Evolutionary conservation across 2,113 vertebrate genomes (phyloP).

Genomic region (Gambusia affinis): DNA sequence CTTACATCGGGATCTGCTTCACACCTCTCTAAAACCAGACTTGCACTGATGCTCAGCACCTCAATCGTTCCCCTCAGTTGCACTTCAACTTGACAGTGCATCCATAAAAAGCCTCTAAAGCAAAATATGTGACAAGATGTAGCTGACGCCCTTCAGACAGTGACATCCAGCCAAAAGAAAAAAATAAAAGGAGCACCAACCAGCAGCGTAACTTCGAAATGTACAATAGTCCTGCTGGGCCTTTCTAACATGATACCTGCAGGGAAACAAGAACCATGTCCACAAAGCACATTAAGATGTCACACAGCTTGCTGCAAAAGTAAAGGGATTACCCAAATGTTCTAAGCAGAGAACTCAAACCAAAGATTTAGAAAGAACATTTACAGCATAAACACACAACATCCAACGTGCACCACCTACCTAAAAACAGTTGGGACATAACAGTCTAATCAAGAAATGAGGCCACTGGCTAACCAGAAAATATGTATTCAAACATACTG

Average conservation of each 20-base stretch:
- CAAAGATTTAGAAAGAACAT: not conserved
- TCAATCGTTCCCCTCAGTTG: not conserved
- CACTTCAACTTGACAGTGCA: not conserved
- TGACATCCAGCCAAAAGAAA: not conserved
- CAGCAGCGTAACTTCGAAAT: not conserved
- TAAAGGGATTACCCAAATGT: not conserved
- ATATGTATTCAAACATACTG: conserved; percentile 40
- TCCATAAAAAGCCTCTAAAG: not conserved
- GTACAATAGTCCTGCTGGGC: not conserved
- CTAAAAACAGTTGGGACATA: conserved; percentile 3
- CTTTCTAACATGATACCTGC: not conserved
- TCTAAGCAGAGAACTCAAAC: not conserved
- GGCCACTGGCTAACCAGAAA: conserved; percentile 36
- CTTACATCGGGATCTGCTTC: not conserved
- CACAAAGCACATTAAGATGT: conserved; percentile 10
- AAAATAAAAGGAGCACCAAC: not conserved
- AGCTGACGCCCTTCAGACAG: not conserved
- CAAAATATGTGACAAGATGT: conserved; percentile 1
- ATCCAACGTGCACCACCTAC: not conserved
- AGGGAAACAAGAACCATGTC: conserved; percentile 2
- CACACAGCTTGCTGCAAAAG: not conserved
- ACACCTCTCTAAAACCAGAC: conserved; percentile 1
- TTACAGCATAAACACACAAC: not conserved
- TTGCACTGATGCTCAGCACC: not conserved
- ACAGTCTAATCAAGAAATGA: conserved; percentile 15